Evolutionary conservation across 2,113 vertebrate species (phyloP), one percentile per base, ranked within the genome.

Genomic region (Phrynosoma platyrhinos): DNA sequence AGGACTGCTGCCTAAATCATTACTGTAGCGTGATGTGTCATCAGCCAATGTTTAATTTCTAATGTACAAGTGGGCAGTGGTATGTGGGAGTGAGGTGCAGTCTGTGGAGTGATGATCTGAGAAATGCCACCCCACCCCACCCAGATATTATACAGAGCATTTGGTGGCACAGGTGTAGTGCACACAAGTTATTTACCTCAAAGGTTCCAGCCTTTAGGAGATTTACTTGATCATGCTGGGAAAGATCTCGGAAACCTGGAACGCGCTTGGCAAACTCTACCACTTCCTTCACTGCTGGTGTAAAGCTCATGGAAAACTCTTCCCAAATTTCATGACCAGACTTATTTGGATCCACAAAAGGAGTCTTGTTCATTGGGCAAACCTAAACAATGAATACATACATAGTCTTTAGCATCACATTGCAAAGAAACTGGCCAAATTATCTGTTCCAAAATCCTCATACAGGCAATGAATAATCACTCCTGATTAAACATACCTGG

Each of bases 281-380:
- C 82, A 99, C 99, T 92, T 99, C 99, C 91, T 98, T 98, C 89
- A 99, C 98, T 0, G 98, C 98, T 2, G 99, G 98, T 12, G 98
- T 99, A 95, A 99, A 99, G 93, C 98, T 99, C 97, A 98, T 95
- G 42, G 99, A 99, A 95, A 99, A 99, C 94, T 99, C 98, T 96
- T 99, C 99, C 99, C 99, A 99, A 93, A 99, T 94, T 95, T 99
- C 98, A 95, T 99, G 98, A 85, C 98, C 98, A 32, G 98, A 97
- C 94, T 98, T 99, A 94, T 94, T 95, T 80, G 98, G 98, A 94
- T 98, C 98, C 94, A 99, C 98, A 2, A 97, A 96, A 0, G 99
- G 98, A 71, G 98, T 98, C 75, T 96, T 96, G 95, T 97, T 98
- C 98, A 98, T 99, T 1, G 98, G 98, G 94, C 98, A 99, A 69